Evolutionary conservation across 2,113 vertebrate species (phyloP), one percentile per base, ranked within the genome.

Genomic region (Symphodus melops): DNA sequence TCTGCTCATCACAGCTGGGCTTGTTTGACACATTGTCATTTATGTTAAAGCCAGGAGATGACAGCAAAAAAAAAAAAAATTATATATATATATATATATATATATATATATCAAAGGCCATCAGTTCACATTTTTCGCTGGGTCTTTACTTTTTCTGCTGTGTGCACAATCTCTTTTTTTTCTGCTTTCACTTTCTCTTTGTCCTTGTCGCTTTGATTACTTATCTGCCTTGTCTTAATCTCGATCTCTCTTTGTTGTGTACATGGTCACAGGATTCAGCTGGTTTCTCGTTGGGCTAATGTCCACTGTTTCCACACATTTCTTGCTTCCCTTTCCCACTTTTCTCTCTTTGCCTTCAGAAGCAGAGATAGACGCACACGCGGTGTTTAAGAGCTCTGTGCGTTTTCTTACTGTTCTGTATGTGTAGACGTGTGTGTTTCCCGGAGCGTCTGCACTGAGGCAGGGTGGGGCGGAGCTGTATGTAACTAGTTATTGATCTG

Each of bases 401-500:
- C 14, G 13, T 48, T 73, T 53, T 28, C 8, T 61, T 51, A 14
- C 70, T 19, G 42, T 16, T 73, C 0, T 57, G 3, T 54, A 2
- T 69, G 25, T 57, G 5, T 46, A 11, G 59, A 5, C 4, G n/a
- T 78, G 19, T 78, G n/a, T 78, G n/a, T 57, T 68, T 56, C 53
- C 65, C 4, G 8, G 28, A 70, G 67, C 54, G 6, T 7, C 33
- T n/a, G 21, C 37, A 59, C 67, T 49, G 42, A 87, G 74, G 80
- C 63, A 20, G 53, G 80, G 77, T 42, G 67, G 52, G 64, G 81
- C 63, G 73, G 64, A 39, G 67, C 65, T 62, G 56, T 82, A 82
- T 82, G 62, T 84, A 87, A 86, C 79, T 64, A 25, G 41, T 52
- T 91, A 92, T 92, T 77, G 89, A 92, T 90, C 76, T 59, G 11